Evolutionary conservation across 2,888 invertebrate genomes (phyloP), one percentile per base, ranked within the genome.

Genomic region (Mechanitis mazaeus): DNA sequence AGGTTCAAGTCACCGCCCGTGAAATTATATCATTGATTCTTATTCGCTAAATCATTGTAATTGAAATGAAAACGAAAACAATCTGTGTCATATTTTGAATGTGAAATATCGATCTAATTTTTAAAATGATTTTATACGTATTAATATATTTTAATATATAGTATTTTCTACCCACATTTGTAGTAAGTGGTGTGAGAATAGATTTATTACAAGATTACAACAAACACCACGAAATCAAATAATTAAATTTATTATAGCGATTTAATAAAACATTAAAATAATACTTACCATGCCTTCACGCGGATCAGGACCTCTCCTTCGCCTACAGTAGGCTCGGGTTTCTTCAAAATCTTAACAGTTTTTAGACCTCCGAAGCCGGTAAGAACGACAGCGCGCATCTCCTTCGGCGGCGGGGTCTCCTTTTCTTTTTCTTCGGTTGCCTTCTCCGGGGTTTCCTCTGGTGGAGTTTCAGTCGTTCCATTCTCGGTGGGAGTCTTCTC

Each of bases 301-400:
- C 95, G 92, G 77, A 96, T 94, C 64, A 96, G 91, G 67, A 96
- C 94, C 84, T 96, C 94, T 73, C 94, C 94, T 79, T 94, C 94
- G 72, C 87, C 91, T 61, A 92, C 80, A 71, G 93, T 86, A 50
- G 95, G 95, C 80, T 95, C 95, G 35, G 95, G 94, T 79, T 94
- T 95, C 84, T 94, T 95, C 76, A 94, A 91, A 70, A 95, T 94
- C 89, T 96, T 96, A 72, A 96, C 94, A 79, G 94, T 94, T 84
- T 96, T 96, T 67, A 96, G 91, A 54, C 96, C 96, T 50, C 96
- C 97, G 85, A 96, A 97, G 75, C 95, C 95, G 70, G 94, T 95
- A 72, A 96, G 92, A 68, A 96, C 94, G 73, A 96, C 93, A 61
- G 95, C 95, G 78, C 95, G 92, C 95, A 96, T 96, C 89, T 96